Base-by-base conservation (phyloP, 2,888 invertebrate species). In the Clivina fossor region DNA sequence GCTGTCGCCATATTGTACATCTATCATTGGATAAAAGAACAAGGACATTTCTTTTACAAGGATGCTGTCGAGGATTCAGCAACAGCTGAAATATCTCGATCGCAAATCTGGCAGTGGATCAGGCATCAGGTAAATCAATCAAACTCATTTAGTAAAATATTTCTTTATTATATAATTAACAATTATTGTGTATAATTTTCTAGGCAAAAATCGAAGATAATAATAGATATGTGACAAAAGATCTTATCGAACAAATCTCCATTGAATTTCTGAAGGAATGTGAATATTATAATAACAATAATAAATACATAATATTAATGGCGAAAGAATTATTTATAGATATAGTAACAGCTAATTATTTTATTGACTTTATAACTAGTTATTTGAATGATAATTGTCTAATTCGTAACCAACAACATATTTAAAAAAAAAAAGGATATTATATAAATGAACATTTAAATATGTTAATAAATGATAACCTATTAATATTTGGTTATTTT, bases 81-180 rank as follows among this genome's bases (percentile, higher is more conserved):
- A 3, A 87, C 87, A 0, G 86, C 86, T 1, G 87, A 88, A 71
- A 87, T 87, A 66, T 85, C 85, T 1, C 75, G 86, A 47, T 81
- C 80, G 19, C 86, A 86, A 71, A 77, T 87, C 53, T 86, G 86
- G 86, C 86, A 87, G 69, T 87, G 86, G 84, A 79, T 85, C 56
- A 73, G 80, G 55, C 85, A 85, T 66, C 70, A 76, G 63, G 81
- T 81, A 66, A 71, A 73, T 44, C 15, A 11, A 38, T 8, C 38
- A 24, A 41, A 47, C 18, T 15, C 22, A 22, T 56, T 38, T 44
- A 54, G 33, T 22, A 35, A 51, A 46, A 47, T 57, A 33, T 13
- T 41, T 33, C 2, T 46, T 41, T 20, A 30, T 43, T 43, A 43
- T 56, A 22, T 43, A 38, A 41, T 32, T 7, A 9, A 49, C 26